Evolutionary conservation across 2,888 invertebrate genomes (phyloP), one percentile per base, ranked within the genome.

Genomic region (Drosophila birchii): DNA sequence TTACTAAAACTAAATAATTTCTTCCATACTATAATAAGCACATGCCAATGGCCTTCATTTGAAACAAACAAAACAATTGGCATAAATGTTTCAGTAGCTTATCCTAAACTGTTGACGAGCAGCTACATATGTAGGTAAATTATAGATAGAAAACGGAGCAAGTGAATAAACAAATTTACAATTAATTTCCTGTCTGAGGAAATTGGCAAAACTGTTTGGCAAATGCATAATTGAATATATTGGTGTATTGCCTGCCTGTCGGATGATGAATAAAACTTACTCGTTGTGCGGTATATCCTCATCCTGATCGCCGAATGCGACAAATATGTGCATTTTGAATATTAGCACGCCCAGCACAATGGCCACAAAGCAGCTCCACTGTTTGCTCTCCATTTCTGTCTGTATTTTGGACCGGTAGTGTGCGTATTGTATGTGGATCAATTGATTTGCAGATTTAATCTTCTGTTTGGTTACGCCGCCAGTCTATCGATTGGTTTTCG

Each of bases 241-340:
- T 38, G 54, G 55, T 55, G 39, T 53, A n/a, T n/a, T n/a, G n/a
- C n/a, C n/a, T 51, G 34, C 34, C 59, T 55, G 47, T 64, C 58
- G 49, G 57, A 59, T 60, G 45, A 67, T 41, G 68, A 49, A 68
- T 55, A 68, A 61, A 51, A 73, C 97, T 96, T 94, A 97, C 97
- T 97, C 97, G 93, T 96, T 96, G 93, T 97, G 97, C 72, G 97
- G 97, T 91, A 97, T 97, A 92, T 97, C 97, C 94, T 97, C 97
- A 91, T 96, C 96, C 93, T 97, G 96, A 93, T 96, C 96, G 51
- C 88, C 92, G 70, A 79, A 74, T 73, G 90, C 90, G 72, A 78
- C 78, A 53, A 84, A 80, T 73, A 89, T 86, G 76, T 90, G 88
- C 77, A 87, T 80, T 85, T 91, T 87, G 60, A 91, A 82, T 78